Evolutionary conservation across 2,888 invertebrate species (phyloP), one percentile per base, ranked within the genome.

Genomic region (Branchipolynoe longqiensis): DNA sequence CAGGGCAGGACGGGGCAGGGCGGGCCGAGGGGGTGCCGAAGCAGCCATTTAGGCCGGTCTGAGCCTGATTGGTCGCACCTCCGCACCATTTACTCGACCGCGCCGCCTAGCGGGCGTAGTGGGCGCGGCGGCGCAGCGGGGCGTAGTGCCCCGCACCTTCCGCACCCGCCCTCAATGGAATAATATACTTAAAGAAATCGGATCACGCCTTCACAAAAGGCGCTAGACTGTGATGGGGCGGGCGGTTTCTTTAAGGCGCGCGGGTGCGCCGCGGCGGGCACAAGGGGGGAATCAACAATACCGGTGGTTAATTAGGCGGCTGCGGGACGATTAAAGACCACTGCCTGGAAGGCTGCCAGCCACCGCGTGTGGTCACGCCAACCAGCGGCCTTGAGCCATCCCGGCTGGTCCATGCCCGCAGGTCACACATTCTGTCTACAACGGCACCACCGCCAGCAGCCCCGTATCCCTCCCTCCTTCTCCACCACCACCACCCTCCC

Each of bases 111-210:
- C n/a, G n/a, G n/a, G n/a, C n/a, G n/a, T n/a, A n/a, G n/a, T n/a
- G n/a, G n/a, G n/a, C n/a, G n/a, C n/a, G n/a, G n/a, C n/a, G n/a
- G n/a, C n/a, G n/a, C n/a, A n/a, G n/a, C n/a, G n/a, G n/a, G n/a
- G n/a, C n/a, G n/a, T n/a, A n/a, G n/a, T n/a, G n/a, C n/a, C n/a
- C n/a, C n/a, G n/a, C n/a, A n/a, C 62, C 69, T 36, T 33, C 12
- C n/a, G 28, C 62, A 31, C 6, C 8, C 1, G 28, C 56, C n/a
- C 56, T n/a, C 62, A 69, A 69, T 69, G 69, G 36, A 69, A 69
- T 69, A 69, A 69, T 69, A 69, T 69, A 69, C 69, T 69, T 69
- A 69, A 69, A 69, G 69, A 69, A 69, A 69, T 69, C 69, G 69
- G 69, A 69, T 69, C 69, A 69, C 3, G 38, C 62, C 62, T 4